phyloP scores from a whole-genome alignment of 2,888 invertebrate genomes.

The Eremobia ochroleuca region DNA sequence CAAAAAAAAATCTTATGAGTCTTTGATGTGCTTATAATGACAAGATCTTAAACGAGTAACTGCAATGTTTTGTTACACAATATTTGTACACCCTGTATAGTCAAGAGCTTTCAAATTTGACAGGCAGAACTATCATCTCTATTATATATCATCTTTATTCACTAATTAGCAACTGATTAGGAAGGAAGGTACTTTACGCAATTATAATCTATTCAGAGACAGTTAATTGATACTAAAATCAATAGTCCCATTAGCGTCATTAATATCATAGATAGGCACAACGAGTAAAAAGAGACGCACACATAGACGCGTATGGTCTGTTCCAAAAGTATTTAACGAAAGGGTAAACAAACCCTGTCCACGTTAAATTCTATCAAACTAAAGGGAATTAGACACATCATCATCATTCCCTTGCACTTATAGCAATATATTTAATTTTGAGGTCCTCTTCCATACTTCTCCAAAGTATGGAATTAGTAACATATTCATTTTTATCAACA shows the following conservation, averaged over 20 bases:
- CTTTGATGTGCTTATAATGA: too few relatives aligned
- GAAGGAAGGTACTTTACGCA: not conserved
- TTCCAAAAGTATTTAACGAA: not conserved
- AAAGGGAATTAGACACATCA: too few relatives aligned
- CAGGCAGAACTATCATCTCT: not conserved
- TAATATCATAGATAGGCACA: constrained; percentile 6
- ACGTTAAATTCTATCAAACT: too few relatives aligned
- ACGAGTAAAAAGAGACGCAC: not conserved
- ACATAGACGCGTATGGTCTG: not conserved
- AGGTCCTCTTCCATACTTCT: too few relatives aligned
- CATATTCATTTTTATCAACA: too few relatives aligned
- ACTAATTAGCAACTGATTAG: constrained; percentile 3
- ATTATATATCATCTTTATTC: too few relatives aligned
- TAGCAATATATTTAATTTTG: too few relatives aligned
- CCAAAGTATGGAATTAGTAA: too few relatives aligned
- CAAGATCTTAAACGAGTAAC: too few relatives aligned
- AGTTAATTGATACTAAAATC: constrained; percentile 17
- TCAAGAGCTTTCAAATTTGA: not conserved
- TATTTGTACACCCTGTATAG: not conserved
- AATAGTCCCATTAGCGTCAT: constrained; percentile 17
- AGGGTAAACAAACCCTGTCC: too few relatives aligned
- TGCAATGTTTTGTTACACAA: not conserved
- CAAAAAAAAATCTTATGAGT: too few relatives aligned
- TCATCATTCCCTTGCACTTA: too few relatives aligned
- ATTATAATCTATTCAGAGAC: constrained; percentile 4